Percentiles rank a stretch among this genome's conserved stretches.
Conservation (phyloP, 2,113 vertebrate species). For the Tragelaphus imberbis region DNA sequence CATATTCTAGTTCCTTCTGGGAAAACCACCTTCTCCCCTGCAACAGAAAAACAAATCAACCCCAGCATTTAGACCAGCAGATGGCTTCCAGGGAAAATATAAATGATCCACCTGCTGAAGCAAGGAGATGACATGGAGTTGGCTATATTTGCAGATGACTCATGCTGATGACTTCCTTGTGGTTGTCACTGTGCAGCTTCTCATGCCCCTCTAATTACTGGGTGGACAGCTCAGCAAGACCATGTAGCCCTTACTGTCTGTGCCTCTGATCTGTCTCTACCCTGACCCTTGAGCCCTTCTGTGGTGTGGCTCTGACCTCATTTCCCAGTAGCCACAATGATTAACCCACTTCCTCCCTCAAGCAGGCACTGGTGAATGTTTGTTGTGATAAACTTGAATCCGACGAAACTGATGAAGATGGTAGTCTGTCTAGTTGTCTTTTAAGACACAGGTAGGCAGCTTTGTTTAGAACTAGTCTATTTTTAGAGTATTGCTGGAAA, state of each 20-base stretch:
- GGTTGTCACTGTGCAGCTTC: slow-evolving; percentile 32
- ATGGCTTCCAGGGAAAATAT: slow-evolving; percentile 36
- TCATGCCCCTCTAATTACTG: background rate
- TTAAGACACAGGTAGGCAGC: background rate
- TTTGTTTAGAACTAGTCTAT: background rate
- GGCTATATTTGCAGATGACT: slow-evolving; percentile 30
- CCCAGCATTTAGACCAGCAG: background rate
- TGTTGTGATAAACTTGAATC: background rate
- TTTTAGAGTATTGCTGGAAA: background rate
- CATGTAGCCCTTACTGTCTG: background rate
- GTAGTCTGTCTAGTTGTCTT: background rate
- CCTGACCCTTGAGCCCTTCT: background rate
- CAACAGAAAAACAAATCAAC: slow-evolving; percentile 27
- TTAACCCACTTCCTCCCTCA: background rate
- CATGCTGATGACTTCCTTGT: slow-evolving; percentile 30
- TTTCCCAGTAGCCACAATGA: background rate
- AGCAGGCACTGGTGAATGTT: background rate
- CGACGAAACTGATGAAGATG: background rate
- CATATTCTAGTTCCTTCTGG: slow-evolving; percentile 6
- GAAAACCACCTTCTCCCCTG: slow-evolving; percentile 12
- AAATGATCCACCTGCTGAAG: slow-evolving; percentile 49
- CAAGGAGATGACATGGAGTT: slow-evolving; percentile 31
- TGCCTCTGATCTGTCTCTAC: background rate
- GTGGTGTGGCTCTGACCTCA: background rate
- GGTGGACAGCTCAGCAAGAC: background rate